Evolutionary conservation across 2,888 invertebrate species (phyloP), one percentile per base, ranked within the genome.

Genomic region (Mesorhabditis sp.): DNA sequence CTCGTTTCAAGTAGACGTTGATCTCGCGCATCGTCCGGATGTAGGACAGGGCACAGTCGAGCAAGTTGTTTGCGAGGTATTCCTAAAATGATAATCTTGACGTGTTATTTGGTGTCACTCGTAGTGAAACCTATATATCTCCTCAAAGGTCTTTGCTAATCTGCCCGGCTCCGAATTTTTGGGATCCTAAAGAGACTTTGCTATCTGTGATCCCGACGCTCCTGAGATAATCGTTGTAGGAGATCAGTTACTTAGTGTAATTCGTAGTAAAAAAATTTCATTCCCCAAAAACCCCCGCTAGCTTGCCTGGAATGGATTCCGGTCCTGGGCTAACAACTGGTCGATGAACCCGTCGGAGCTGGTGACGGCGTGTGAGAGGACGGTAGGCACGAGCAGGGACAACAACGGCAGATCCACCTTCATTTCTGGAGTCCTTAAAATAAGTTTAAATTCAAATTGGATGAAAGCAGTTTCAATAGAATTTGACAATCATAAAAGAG

Each of bases 281-380:
- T 28, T 28, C 28, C 28, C 28, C 28, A 28, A 28, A 28, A 28
- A 28, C 28, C 28, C 28, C 28, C 28, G 28, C 28, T 28, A 28
- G 28, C n/a, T 50, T 13, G n/a, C 58, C 58, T 50, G 58, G 7
- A 50, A 50, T 50, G 58, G 58, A 50, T 50, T 50, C 58, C 58
- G 58, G n/a, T 50, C n/a, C n/a, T 50, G 10, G 58, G 58, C 58
- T 50, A 50, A 50, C 58, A 50, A 50, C 58, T 50, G 7, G 10
- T 50, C 58, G n/a, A 50, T 50, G 58, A 50, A 50, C n/a, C 58
- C 58, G n/a, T 50, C 58, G 58, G 58, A 50, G n/a, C 58, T 50
- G 7, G 58, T 50, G 58, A 50, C 58, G 7, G 10, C 58, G 7
- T 50, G 58, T 50, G 58, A 50, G 58, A 50, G 58, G 10, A 50